Evolutionary conservation across 2,888 invertebrate genomes (phyloP).

Genomic region (Brachylomia viminalis): DNA sequence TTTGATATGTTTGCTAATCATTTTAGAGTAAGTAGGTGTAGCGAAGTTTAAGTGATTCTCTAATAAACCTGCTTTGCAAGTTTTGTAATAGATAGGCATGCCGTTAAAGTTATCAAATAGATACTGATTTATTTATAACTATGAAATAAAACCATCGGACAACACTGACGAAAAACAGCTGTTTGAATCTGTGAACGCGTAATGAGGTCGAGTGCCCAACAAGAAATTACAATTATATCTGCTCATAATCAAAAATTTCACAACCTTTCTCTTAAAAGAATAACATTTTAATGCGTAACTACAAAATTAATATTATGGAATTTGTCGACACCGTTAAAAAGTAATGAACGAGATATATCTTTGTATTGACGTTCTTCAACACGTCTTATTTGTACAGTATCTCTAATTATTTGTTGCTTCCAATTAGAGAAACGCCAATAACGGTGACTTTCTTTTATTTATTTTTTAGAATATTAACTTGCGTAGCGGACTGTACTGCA

Average conservation of each 20-base stretch:
- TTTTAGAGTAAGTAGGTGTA: slow-evolving; percentile 17
- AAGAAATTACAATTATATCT: slow-evolving; percentile 60
- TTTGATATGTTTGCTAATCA: slow-evolving; percentile 24
- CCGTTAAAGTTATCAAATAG: slow-evolving; percentile 38
- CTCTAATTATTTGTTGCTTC: slow-evolving; percentile 57
- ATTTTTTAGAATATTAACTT: slow-evolving; percentile 49
- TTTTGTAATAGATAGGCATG: slow-evolving; percentile 27
- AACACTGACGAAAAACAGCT: slow-evolving; percentile 62
- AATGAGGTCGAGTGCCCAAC: slow-evolving; percentile 61
- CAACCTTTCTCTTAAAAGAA: slow-evolving; percentile 49
- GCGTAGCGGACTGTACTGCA: slow-evolving; percentile 50
- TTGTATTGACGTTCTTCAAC: slow-evolving; percentile 33
- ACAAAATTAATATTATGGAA: slow-evolving; percentile 40
- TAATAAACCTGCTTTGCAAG: slow-evolving; percentile 27
- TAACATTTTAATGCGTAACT: slow-evolving; percentile 29
- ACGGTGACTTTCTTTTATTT: slow-evolving; percentile 42
- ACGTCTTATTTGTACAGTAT: slow-evolving; percentile 48
- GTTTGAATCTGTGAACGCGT: slow-evolving; percentile 36
- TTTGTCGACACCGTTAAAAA: slow-evolving; percentile 39
- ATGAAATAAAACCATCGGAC: slow-evolving; percentile 51
- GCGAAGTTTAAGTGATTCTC: slow-evolving; percentile 30
- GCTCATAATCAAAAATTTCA: slow-evolving; percentile 60
- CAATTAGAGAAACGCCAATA: slow-evolving; percentile 56
- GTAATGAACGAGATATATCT: slow-evolving; percentile 23
- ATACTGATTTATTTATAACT: slow-evolving; percentile 54